Evolutionary conservation across 2,888 invertebrate species (phyloP), one percentile per base, ranked within the genome.

Genomic region (Drosophila colorata): DNA sequence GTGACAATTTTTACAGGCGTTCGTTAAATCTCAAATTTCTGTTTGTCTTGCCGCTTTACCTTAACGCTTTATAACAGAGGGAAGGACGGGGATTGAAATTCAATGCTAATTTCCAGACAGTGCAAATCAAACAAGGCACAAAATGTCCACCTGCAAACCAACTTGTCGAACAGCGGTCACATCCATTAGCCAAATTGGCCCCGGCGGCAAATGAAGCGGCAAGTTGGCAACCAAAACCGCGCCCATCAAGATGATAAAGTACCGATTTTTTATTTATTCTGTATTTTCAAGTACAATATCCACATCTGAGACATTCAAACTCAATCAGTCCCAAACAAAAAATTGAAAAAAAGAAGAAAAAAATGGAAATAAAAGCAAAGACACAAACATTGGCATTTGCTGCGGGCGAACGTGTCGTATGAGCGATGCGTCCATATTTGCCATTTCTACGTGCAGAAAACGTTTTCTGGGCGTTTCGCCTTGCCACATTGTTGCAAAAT

Each of bases 21-120:
- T 51, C 69, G 57, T 74, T 69, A 88, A 88, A 88, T 88, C 84
- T 88, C 88, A 56, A 70, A 87, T 88, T 66, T 82, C 55, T 69
- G 59, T 68, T 78, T 73, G 44, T 37, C 59, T 58, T 40, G 43
- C 52, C 52, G 35, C 63, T 64, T 40, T 46, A 31, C 46, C 31
- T 44, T 41, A 33, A 48, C 31, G 46, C 20, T 18, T 40, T 52
- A 43, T 48, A 11, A 14, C 20, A 31, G n/a, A 14, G 28, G 28
- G 8, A 8, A 6, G 13, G 18, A 14, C 6, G 23, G 20, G 13
- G 7, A 6, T 6, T 72, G 84, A 66, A 87, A 88, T 70, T 73
- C 52, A 72, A 84, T 88, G 87, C 88, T 87, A 86, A 84, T 88
- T 83, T 82, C 31, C 60, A 51, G 55, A 63, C 69, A 69, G 52